phyloP scores from a whole-genome alignment of 2,113 vertebrate genomes.

The Passer montanus region DNA sequence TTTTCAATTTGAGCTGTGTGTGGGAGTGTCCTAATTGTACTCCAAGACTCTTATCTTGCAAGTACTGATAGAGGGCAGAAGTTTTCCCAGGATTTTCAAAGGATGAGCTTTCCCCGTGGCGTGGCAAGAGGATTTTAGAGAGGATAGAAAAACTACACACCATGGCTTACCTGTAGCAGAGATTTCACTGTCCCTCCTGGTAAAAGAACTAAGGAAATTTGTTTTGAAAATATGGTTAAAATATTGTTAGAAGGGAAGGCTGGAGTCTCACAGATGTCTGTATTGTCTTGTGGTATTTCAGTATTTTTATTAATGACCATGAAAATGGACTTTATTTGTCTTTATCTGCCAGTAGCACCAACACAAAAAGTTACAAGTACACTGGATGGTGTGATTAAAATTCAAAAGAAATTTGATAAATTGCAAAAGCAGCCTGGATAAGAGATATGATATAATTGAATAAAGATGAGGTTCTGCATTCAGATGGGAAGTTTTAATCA shows the following conservation, averaged over 20 bases:
- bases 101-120: background rate
- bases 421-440: background rate
- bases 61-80: background rate
- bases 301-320: background rate
- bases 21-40: background rate
- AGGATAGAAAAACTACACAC: background rate
- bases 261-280: background rate
- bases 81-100: background rate
- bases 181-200: background rate
- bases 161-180: accelerated
- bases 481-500: background rate
- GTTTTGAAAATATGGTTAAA: background rate
- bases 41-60: background rate
- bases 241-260: background rate
- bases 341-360: background rate
- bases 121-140: background rate
- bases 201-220: background rate
- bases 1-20: background rate
- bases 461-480: background rate
- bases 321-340: background rate
- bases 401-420: background rate
- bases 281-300: background rate
- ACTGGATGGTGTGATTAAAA: background rate
- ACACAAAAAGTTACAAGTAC: background rate
- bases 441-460: background rate